phyloP scores from a whole-genome alignment of 1,140 invertebrate species.

The Cotesia glomerata region DNA sequence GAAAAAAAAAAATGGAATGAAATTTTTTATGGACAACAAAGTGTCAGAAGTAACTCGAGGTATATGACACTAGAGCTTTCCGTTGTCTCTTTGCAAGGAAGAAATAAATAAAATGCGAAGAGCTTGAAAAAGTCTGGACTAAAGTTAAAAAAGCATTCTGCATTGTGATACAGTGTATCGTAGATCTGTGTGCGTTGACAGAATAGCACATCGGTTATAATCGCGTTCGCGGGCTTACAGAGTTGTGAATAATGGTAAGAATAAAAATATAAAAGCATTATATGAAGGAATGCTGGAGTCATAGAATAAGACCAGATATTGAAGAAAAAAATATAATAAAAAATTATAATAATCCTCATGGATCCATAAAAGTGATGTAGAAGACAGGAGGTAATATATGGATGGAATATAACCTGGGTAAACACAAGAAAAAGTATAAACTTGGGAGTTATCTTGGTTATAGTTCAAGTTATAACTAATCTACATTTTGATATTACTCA shows the following conservation, averaged over 20 bases:
- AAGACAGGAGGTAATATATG: too few relatives aligned
- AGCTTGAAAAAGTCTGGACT: conserved; percentile 9
- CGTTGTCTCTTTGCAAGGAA: not conserved
- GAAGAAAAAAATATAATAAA: too few relatives aligned
- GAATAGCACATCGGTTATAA: conserved; percentile 22
- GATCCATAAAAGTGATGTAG: too few relatives aligned
- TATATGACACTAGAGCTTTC: not conserved
- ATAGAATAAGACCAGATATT: too few relatives aligned
- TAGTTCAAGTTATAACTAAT: not conserved
- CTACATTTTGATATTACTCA: not conserved
- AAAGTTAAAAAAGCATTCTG: conserved; percentile 24
- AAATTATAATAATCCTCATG: too few relatives aligned
- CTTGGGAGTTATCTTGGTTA: not conserved
- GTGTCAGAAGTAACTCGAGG: too few relatives aligned
- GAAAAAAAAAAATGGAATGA: not conserved
- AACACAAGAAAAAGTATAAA: not conserved
- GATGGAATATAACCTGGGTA: too few relatives aligned
- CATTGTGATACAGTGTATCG: not conserved
- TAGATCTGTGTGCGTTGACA: not conserved
- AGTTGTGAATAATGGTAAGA: too few relatives aligned
- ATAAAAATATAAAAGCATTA: too few relatives aligned
- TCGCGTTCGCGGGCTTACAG: not conserved
- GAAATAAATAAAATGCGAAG: not conserved
- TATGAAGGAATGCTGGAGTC: too few relatives aligned
- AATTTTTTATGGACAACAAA: not conserved